Evolutionary conservation across 1,140 invertebrate genomes (phyloP), one percentile per base, ranked within the genome.

Genomic region (Meloidogyne chitwoodi): DNA sequence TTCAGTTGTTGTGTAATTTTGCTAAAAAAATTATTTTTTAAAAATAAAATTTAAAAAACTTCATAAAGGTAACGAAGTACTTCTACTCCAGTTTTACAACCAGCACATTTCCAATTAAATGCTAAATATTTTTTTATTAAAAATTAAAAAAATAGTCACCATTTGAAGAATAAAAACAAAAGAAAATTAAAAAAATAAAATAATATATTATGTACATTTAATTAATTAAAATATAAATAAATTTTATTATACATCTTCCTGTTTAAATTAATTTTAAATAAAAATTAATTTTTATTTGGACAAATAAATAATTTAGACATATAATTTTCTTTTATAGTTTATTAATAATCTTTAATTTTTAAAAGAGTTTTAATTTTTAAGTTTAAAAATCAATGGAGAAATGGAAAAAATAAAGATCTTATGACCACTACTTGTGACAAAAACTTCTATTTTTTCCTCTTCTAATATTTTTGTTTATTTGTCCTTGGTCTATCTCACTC

Each of bases 61-160:
- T 81, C 38, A 63, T 79, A 48, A 24, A 73, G 34, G 26, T 63
- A 64, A 24, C 71, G 26, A 64, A 79, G 68, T 10, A 79, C 64
- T 71, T 77, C 75, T 11, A 79, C 77, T 10, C 31, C 65, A 38
- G 62, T 65, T 61, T 65, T 62, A 65, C 77, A 79, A 1, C 65
- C 77, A 27, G 38, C 24, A 71, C 77, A 79, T 66, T 79, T 79
- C 77, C 77, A 78, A 29, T 26, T 29, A 41, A 77, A 78, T n/a
- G 44, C 64, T 73, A 11, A 1, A 6, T 26, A 67, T 19, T 65
- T 31, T 26, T 67, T 26, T 8, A n/a, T n/a, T 56, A 56, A 56
- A 56, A n/a, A 2, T 56, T 56, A 8, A 8, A n/a, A 56, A n/a
- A n/a, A 56, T 56, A 22, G 6, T 56, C n/a, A 56, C 48, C 48